A percentile compares a stretch with the other conserved stretches of the same genome.
These are phyloP conservation scores for Craniophora ligustri DNA, from an alignment of 2,888 invertebrate genomes.

Conservation along the genomic window DNA sequence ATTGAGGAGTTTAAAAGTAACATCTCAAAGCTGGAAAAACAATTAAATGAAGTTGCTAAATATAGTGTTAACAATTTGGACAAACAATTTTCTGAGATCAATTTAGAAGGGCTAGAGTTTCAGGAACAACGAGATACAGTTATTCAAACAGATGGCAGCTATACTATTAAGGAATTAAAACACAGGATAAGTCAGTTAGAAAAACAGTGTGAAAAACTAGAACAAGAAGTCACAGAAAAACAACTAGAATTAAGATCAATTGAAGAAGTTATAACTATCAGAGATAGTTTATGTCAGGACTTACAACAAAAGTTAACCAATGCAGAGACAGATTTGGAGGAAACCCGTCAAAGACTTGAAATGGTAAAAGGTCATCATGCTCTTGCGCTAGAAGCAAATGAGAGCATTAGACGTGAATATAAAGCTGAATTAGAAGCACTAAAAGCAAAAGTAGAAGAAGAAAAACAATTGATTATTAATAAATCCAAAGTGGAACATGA, in stretches of 20 bases:
- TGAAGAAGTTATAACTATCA: conserved; percentile 80
- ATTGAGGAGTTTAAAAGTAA: conserved; percentile 81
- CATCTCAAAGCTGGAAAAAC: conserved; percentile 69
- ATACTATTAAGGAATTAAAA: conserved; percentile 63
- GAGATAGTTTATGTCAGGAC: conserved; percentile 83
- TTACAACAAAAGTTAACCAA: conserved; percentile 79
- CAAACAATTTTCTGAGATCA: conserved; percentile 57
- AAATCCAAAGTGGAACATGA: conserved; percentile 79
- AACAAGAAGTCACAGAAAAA: conserved; percentile 77
- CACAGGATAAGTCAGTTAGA: conserved; percentile 70
- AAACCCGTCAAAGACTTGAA: conserved; percentile 81
- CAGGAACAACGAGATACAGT: conserved; percentile 16
- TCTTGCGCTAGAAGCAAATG: conserved; percentile 84
- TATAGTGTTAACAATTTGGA: conserved; percentile 60
- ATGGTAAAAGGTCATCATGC: conserved; percentile 87
- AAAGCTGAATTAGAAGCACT: conserved; percentile 82
- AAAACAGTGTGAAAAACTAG: conserved; percentile 74
- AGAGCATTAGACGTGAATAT: conserved; percentile 84
- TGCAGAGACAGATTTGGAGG: conserved; percentile 74
- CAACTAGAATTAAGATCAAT: conserved; percentile 80
- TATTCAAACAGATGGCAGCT: conserved; percentile 18
- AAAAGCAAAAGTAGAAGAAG: conserved; percentile 82
- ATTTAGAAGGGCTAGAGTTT: conserved; percentile 31
- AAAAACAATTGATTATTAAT: conserved; percentile 75
- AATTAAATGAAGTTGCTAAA: conserved; percentile 50